These are phyloP conservation scores for Malacosoma neustria DNA, from an alignment of 2,888 invertebrate species.

Conservation along the genomic window DNA sequence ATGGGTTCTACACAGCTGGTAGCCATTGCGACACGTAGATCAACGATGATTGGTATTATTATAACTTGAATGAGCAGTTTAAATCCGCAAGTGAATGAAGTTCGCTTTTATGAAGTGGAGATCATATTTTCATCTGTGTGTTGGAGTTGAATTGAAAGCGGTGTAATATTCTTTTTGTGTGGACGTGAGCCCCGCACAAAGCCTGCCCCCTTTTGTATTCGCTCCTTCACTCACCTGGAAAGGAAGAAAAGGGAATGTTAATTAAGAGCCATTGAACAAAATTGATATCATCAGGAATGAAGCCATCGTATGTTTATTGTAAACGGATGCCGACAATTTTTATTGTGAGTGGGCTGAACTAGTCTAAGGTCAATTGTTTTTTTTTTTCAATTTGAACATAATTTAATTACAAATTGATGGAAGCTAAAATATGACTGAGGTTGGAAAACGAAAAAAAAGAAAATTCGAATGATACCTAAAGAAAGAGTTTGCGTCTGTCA, in stretches of 20 bases:
- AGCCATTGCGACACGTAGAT: too few relatives aligned
- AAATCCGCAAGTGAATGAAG: too few relatives aligned
- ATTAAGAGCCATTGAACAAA: conserved; percentile 70
- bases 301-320: conserved; percentile 54
- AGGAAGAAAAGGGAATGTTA: conserved; percentile 72
- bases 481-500: too few relatives aligned
- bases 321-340: conserved; percentile 48
- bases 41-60: too few relatives aligned
- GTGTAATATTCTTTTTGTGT: conserved; percentile 61
- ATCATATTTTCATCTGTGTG: conserved; percentile 63
- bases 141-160: conserved; percentile 66
- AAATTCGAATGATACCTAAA: too few relatives aligned
- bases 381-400: too few relatives aligned
- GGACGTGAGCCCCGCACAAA: conserved; percentile 46
- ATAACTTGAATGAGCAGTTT: too few relatives aligned
- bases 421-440: too few relatives aligned
- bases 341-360: conserved; percentile 4
- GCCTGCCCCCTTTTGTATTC: conserved; percentile 57
- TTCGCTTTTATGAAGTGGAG: conserved; percentile 68
- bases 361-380: too few relatives aligned
- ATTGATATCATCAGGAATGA: conserved; percentile 63
- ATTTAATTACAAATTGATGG: too few relatives aligned
- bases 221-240: conserved; percentile 69
- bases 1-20: too few relatives aligned
- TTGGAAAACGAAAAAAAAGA: too few relatives aligned